Base-by-base conservation (phyloP, 2,797 vertebrate genomes). In the Brachyrhaphis roseni region DNA sequence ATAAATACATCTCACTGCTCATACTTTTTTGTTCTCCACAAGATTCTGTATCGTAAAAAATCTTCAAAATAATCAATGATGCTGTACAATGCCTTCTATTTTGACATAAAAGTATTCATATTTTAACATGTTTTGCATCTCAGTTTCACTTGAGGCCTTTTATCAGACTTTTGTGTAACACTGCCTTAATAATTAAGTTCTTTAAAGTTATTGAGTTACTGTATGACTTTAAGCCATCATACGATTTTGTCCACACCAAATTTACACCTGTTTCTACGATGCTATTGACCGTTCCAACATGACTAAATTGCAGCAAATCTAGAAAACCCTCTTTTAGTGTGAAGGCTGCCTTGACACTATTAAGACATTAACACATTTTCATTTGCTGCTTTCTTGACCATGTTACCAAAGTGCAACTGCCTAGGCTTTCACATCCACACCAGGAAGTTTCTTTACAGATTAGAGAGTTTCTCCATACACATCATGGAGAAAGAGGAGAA, bases 31-130 rank as follows among this genome's bases (percentile, higher is more conserved):
- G 47, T 55, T 78, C 80, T 84, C 41, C 82, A 76, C 78, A 76
- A 80, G 78, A 82, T 73, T 28, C 64, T 86, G 79, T 86, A 72
- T 87, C 80, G 87, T 86, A 15, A 43, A 70, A 70, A n/a, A 70
- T 68, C 36, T 88, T 18, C 83, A 81, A 78, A 88, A 81, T 72
- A 62, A 84, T 87, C 75, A 83, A 80, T 84, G 79, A 91, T 89
- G 86, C 86, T 92, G 92, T 92, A 93, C 79, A 86, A 74, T 90
- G 86, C 90, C 87, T 80, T 91, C 84, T 91, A 91, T 93, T 94
- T 94, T 93, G 85, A 87, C 91, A 93, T 93, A 91, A 94, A 94
- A 86, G 26, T 82, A 68, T 84, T 36, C 88, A 87, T 88, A 89
- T 75, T 89, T 87, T 49, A 85, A 59, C 79, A 72, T 26, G 8